phyloP scores from a whole-genome alignment of 64 coral and sea anemone genomes.

The Exaiptasia diaphana region DNA sequence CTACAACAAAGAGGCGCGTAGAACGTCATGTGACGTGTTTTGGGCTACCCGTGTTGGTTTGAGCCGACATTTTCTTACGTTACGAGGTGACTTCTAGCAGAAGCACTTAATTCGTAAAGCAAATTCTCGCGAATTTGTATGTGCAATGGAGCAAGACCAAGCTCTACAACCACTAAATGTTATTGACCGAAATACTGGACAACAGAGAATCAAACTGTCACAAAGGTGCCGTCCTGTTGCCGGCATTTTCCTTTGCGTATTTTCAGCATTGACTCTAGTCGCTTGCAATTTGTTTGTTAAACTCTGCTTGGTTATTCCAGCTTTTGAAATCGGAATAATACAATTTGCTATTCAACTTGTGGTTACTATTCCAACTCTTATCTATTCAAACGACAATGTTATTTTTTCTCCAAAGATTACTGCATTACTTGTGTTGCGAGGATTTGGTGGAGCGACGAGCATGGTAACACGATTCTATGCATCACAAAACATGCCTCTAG shows the following conservation, averaged over 20 bases:
- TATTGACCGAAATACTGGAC: no score
- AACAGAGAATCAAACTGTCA: no score
- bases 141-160: no score
- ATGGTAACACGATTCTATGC: conserved; percentile 21
- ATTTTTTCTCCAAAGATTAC: neutral
- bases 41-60: no score
- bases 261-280: neutral
- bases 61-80: no score
- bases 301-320: neutral
- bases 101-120: no score
- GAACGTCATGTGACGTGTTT: no score
- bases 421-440: neutral
- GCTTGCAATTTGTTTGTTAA: neutral
- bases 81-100: no score
- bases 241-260: neutral
- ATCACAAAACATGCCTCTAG: conserved; percentile 49
- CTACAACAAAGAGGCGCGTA: no score
- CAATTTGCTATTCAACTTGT: conserved; percentile 5
- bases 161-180: no score
- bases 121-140: no score
- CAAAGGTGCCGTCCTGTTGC: neutral
- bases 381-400: conserved; percentile 10
- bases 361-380: conserved; percentile 16
- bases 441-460: neutral
- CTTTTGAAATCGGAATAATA: conserved; percentile 13